phyloP scores from a whole-genome alignment of 2,113 vertebrate species.

The Rhea americana region DNA sequence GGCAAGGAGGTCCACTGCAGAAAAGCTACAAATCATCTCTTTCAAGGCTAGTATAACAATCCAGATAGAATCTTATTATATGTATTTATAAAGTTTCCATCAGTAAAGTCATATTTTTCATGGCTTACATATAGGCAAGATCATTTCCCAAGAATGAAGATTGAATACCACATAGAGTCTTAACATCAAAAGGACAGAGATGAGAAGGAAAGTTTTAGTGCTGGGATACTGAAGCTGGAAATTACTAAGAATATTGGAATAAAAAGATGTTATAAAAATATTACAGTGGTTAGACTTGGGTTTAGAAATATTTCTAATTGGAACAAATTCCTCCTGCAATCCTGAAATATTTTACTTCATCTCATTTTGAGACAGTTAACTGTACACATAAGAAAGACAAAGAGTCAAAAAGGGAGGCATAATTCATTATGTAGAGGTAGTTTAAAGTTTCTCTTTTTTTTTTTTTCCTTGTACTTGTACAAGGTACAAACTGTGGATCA shows the following conservation, averaged over 20 bases:
- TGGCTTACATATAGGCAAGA: neutral
- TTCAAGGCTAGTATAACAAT: neutral
- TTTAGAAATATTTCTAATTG: neutral
- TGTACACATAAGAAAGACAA: neutral
- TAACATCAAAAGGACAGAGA: neutral
- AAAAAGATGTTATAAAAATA: neutral
- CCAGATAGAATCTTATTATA: neutral
- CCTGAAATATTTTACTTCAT: neutral
- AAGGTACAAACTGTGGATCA: fast-evolving
- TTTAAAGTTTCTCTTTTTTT: neutral
- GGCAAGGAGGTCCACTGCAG: neutral
- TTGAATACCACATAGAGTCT: neutral
- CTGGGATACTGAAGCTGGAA: neutral
- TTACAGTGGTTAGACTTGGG: neutral
- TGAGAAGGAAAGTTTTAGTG: neutral
- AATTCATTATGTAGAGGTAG: neutral
- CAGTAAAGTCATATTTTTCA: neutral
- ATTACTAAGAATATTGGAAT: neutral
- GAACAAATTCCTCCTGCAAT: neutral
- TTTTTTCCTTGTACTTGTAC: neutral
- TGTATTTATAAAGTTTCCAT: neutral
- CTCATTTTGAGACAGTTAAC: neutral
- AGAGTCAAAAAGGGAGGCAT: neutral
- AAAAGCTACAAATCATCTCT: neutral
- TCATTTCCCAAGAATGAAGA: neutral